Conservation (phyloP, 2,888 invertebrate species). For the Tipula lateralis region DNA sequence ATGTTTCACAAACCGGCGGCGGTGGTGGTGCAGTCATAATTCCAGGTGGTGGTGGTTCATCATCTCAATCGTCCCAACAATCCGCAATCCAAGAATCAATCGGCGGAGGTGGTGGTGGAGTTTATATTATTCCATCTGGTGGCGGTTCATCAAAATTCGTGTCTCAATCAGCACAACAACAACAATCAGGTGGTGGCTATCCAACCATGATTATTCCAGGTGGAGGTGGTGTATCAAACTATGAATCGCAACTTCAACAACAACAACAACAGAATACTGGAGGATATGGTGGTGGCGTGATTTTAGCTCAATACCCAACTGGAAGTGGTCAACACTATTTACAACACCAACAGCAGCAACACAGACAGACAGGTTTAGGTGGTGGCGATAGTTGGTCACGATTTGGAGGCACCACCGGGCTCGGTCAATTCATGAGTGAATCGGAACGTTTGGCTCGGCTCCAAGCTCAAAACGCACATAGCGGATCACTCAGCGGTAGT, state of each 20-base stretch:
- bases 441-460: slow-evolving; percentile 44
- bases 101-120: slow-evolving; percentile 20
- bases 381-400: background rate
- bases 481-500: slow-evolving; percentile 39
- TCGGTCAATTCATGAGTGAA: slow-evolving; percentile 43
- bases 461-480: slow-evolving; percentile 40
- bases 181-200: background rate
- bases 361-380: background rate
- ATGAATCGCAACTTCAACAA: background rate
- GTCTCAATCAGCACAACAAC: background rate
- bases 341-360: background rate
- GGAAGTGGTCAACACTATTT: background rate
- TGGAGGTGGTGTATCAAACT: background rate
- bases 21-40: background rate
- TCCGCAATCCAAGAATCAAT: background rate
- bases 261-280: background rate
- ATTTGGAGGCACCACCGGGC: slow-evolving; percentile 36
- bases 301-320: background rate
- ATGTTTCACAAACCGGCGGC: slow-evolving; percentile 25
- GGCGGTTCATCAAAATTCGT: background rate
- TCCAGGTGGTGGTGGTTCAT: slow-evolving; percentile 2
- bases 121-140: background rate
- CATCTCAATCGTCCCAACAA: background rate
- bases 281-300: background rate
- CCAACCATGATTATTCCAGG: background rate